phyloP scores from a whole-genome alignment of 2,113 vertebrate genomes.

The Meleagris gallopavo region DNA sequence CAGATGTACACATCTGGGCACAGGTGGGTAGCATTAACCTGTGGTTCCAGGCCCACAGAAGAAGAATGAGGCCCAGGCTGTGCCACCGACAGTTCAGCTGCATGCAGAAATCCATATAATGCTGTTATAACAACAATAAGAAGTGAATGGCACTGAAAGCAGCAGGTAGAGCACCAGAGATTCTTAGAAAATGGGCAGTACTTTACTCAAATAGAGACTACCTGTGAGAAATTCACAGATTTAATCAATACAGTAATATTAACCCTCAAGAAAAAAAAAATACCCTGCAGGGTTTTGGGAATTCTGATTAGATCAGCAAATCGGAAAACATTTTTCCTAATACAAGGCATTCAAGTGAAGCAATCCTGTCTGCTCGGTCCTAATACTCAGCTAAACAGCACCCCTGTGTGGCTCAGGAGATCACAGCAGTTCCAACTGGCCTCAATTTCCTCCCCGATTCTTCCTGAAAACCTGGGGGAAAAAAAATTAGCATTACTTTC shows the following conservation, averaged over 20 bases:
- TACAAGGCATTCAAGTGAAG: background rate
- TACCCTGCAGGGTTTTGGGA: background rate
- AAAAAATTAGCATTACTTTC: background rate
- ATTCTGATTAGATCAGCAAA: background rate
- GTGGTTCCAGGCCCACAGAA: background rate
- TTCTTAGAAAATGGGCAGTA: background rate
- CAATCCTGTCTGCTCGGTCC: background rate
- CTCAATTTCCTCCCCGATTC: background rate
- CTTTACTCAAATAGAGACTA: background rate
- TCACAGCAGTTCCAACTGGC: background rate
- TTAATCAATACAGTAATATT: background rate
- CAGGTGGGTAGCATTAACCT: background rate
- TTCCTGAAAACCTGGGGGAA: background rate
- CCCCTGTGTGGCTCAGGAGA: constrained; percentile 22
- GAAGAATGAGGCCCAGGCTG: background rate
- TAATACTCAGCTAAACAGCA: constrained; percentile 9
- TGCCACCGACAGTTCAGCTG: background rate
- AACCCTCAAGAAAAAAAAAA: background rate
- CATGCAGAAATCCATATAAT: background rate
- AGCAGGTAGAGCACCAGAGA: background rate
- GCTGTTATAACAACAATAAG: background rate
- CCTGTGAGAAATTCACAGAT: background rate
- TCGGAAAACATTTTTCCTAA: background rate
- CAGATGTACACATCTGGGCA: background rate
- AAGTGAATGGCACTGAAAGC: background rate